Percentiles rank a stretch among this genome's conserved stretches.
These are phyloP conservation scores for Plebejus anna DNA, from an alignment of 2,888 invertebrate species.

Conservation along the genomic window DNA sequence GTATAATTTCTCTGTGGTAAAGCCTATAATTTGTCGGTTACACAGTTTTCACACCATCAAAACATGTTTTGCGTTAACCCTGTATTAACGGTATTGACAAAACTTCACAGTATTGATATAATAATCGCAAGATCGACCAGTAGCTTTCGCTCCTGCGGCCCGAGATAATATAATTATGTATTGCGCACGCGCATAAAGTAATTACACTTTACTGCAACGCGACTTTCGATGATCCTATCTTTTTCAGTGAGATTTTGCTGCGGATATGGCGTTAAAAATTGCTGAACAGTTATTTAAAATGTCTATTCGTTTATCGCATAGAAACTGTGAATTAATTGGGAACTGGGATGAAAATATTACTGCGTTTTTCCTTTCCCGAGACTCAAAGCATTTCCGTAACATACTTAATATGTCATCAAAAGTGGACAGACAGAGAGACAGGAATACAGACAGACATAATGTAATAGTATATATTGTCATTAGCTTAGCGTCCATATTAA, in stretches of 20 bases:
- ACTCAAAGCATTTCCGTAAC: neutral
- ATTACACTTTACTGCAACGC: conserved; percentile 5
- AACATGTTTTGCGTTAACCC: neutral
- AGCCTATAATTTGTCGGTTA: neutral
- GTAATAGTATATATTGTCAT: no score
- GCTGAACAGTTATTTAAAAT: no score
- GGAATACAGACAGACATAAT: neutral
- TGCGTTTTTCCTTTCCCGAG: neutral
- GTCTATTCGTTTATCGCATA: neutral
- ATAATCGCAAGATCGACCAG: conserved; percentile 61
- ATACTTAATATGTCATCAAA: neutral
- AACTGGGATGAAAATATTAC: neutral
- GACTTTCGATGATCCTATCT: conserved; percentile 11
- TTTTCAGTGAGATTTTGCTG: neutral
- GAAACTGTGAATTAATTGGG: neutral
- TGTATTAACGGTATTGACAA: neutral
- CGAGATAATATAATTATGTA: conserved; percentile 39
- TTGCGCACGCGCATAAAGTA: conserved; percentile 33
- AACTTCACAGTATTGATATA: conserved; percentile 45
- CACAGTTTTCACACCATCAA: neutral
- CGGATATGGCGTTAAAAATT: neutral
- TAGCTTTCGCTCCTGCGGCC: conserved; percentile 65
- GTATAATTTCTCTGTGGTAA: no score
- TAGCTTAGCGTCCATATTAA: no score
- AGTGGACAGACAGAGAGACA: no score